These are phyloP conservation scores for Pelecanus crispus DNA, from an alignment of 2,113 vertebrate species.

Conservation along the genomic window DNA sequence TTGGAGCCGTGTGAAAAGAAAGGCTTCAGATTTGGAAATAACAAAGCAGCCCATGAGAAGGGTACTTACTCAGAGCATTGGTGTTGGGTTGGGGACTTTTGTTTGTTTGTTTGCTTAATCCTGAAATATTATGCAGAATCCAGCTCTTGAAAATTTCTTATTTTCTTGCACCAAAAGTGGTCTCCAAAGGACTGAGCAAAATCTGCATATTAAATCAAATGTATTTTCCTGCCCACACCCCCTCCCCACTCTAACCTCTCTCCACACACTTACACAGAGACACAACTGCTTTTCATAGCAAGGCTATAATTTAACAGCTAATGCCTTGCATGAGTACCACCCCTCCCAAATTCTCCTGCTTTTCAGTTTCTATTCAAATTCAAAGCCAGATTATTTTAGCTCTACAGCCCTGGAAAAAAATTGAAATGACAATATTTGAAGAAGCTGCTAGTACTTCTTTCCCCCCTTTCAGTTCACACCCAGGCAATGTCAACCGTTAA, in stretches of 20 bases:
- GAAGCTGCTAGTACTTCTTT: conserved; percentile 4
- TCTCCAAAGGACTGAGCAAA: conserved; percentile 7
- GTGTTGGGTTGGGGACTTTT: not conserved
- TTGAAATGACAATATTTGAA: conserved; percentile 67
- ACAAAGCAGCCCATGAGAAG: not conserved
- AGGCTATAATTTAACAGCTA: conserved; percentile 70
- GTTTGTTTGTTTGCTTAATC: not conserved
- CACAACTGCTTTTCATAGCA: conserved; percentile 45
- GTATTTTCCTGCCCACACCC: not conserved
- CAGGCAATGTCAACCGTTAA: not conserved
- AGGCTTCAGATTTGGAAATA: not conserved
- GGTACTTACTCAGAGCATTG: not conserved
- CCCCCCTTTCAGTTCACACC: not conserved
- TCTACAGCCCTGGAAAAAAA: conserved; percentile 57
- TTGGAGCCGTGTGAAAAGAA: not conserved
- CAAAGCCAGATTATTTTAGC: conserved; percentile 72
- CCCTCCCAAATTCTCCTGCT: conserved; percentile 48
- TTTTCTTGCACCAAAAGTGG: not conserved
- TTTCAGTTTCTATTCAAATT: conserved; percentile 70
- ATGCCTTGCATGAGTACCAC: conserved; percentile 50
- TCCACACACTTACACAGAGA: not conserved
- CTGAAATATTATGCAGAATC: not conserved
- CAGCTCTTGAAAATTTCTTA: not conserved
- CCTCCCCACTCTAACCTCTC: not conserved
- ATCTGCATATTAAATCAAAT: conserved; percentile 17